Conservation (phyloP, 2,797 vertebrate genomes). For the Hemibagrus guttatus region DNA sequence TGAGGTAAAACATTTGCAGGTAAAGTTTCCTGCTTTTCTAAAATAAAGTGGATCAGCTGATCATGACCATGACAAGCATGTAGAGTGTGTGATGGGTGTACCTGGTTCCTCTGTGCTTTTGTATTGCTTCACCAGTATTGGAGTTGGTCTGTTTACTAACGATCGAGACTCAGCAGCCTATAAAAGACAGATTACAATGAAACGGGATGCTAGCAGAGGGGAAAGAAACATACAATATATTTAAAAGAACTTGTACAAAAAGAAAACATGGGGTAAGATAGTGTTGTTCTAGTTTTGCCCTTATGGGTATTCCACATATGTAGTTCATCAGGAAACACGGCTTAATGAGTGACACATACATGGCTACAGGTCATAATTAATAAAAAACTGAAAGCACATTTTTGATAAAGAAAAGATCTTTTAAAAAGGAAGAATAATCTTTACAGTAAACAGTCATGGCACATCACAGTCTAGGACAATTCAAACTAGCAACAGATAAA, state of each 20-base stretch:
- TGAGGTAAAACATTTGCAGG: conserved; percentile 3
- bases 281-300: conserved; percentile 31
- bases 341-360: conserved; percentile 38
- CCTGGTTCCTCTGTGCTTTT: conserved; percentile 48
- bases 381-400: not conserved
- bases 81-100: conserved; percentile 9
- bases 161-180: conserved; percentile 41
- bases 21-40: not conserved
- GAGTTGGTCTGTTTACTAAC: conserved; percentile 34
- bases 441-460: not conserved
- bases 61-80: not conserved
- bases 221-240: conserved; percentile 18
- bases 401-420: not conserved
- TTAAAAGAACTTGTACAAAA: conserved; percentile 40
- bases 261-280: conserved; percentile 20
- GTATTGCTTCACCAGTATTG: conserved; percentile 57
- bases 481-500: not conserved
- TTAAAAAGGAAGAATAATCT: not conserved
- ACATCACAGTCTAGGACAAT: not conserved
- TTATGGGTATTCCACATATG: conserved; percentile 44
- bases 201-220: conserved; percentile 13
- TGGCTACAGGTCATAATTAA: conserved; percentile 7
- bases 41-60: conserved; percentile 17
- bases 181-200: conserved; percentile 28
- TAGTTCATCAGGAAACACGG: not conserved